A percentile compares a stretch with the other conserved stretches of the same genome.
These are phyloP conservation scores for Mechanitis mazaeus DNA, from an alignment of 2,888 invertebrate genomes.

Conservation along the genomic window DNA sequence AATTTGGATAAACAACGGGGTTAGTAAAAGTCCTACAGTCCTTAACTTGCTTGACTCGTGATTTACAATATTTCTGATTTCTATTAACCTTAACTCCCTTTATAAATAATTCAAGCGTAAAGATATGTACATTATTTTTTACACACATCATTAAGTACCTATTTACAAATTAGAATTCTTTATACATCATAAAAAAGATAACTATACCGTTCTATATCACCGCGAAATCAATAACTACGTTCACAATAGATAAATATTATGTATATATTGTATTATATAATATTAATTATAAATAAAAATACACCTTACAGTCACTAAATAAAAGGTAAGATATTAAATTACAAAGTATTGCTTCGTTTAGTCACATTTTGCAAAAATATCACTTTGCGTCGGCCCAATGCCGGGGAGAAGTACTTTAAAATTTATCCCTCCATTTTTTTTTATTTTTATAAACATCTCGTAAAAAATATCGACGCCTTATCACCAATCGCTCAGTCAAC, in stretches of 20 bases:
- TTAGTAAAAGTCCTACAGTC: constrained; percentile 24
- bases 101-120: constrained; percentile 76
- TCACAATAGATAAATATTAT: constrained; percentile 60
- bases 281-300: constrained; percentile 60
- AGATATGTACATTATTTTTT: constrained; percentile 77
- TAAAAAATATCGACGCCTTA: constrained; percentile 70
- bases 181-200: constrained; percentile 75
- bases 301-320: constrained; percentile 70
- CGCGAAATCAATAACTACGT: constrained; percentile 75
- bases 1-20: constrained; percentile 3
- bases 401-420: constrained; percentile 36
- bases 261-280: constrained; percentile 57
- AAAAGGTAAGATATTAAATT: constrained; percentile 79
- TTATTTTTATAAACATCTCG: constrained; percentile 50
- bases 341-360: constrained; percentile 86
- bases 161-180: constrained; percentile 77
- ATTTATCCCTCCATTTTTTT: constrained; percentile 37
- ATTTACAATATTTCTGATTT: constrained; percentile 51
- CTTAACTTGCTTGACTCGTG: constrained; percentile 27
- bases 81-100: constrained; percentile 59
- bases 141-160: constrained; percentile 73
- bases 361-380: constrained; percentile 83
- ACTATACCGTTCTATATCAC: constrained; percentile 73
- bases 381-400: constrained; percentile 65
- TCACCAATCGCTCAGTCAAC: constrained; percentile 68